Conservation (phyloP, 2,888 invertebrate genomes). For the Andrena marginata region DNA sequence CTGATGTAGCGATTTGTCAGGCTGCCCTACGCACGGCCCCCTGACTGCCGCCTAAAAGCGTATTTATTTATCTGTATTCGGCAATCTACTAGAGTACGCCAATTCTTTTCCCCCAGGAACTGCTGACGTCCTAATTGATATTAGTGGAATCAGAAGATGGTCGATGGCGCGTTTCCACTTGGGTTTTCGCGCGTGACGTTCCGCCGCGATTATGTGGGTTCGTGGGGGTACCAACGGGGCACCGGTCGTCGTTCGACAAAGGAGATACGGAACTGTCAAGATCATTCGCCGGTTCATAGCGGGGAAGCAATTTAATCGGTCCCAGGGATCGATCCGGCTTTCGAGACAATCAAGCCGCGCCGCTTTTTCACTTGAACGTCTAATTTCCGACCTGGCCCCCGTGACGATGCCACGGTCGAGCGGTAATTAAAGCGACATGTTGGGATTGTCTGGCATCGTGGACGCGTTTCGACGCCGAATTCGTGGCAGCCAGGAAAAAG, state of each 20-base stretch:
- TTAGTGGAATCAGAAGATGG: constrained; percentile 15
- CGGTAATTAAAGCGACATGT: constrained; percentile 54
- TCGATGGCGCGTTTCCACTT: neutral
- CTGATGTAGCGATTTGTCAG: constrained; percentile 47
- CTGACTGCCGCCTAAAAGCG: constrained; percentile 3
- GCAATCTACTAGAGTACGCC: neutral
- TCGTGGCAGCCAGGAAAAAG: neutral
- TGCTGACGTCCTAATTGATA: constrained; percentile 30
- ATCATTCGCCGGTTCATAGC: constrained; percentile 10
- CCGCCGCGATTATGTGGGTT: neutral
- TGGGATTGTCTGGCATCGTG: constrained; percentile 10
- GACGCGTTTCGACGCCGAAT: constrained; percentile 3
- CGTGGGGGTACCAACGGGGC: neutral
- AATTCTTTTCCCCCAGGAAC: neutral
- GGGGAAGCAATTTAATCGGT: constrained; percentile 48
- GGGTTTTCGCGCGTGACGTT: constrained; percentile 2
- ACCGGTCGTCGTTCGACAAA: constrained; percentile 7
- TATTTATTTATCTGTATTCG: constrained; percentile 28
- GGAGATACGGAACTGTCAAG: constrained; percentile 35
- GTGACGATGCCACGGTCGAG: constrained; percentile 40
- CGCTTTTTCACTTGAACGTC: constrained; percentile 53
- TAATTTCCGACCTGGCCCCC: constrained; percentile 39
- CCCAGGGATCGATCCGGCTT: constrained; percentile 33
- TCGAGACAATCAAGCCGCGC: constrained; percentile 42
- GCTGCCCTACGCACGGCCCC: neutral